Evolutionary conservation across 1,140 invertebrate species (phyloP).

Genomic region (Drosophila santomea): DNA sequence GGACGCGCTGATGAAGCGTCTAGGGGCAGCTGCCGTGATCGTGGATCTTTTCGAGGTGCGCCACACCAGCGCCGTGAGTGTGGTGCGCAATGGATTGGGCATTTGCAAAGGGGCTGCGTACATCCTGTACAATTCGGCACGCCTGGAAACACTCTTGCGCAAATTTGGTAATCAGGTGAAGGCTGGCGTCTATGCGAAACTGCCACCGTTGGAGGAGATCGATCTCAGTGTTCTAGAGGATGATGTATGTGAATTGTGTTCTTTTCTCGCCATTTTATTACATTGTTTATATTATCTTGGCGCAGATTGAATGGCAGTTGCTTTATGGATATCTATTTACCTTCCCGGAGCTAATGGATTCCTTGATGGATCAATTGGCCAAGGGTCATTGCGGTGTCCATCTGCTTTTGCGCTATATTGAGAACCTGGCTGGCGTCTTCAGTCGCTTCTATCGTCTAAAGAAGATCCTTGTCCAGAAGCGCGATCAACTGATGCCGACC

Average conservation of each 20-base stretch:
- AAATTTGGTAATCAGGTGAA: slow-evolving; percentile 86
- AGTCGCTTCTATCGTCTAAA: slow-evolving; percentile 90
- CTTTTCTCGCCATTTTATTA: not conserved
- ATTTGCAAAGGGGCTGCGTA: slow-evolving; percentile 87
- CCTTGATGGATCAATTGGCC: slow-evolving; percentile 85
- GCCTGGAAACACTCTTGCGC: slow-evolving; percentile 87
- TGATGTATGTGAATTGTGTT: slow-evolving; percentile 85
- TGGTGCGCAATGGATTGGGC: slow-evolving; percentile 76
- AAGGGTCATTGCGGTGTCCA: slow-evolving; percentile 86
- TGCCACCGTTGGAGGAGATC: slow-evolving; percentile 86
- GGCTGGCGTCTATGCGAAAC: slow-evolving; percentile 85
- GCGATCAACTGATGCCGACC: slow-evolving; percentile 87
- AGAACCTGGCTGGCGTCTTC: slow-evolving; percentile 87
- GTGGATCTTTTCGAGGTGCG: slow-evolving; percentile 89
- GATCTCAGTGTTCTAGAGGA: slow-evolving; percentile 87
- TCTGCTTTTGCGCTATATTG: slow-evolving; percentile 87
- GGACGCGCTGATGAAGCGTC: slow-evolving; percentile 84
- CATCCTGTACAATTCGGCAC: slow-evolving; percentile 90
- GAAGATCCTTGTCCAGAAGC: slow-evolving; percentile 86
- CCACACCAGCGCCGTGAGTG: slow-evolving; percentile 64
- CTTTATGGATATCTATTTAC: slow-evolving; percentile 88
- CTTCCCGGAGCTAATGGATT: slow-evolving; percentile 87
- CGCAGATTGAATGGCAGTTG: slow-evolving; percentile 88
- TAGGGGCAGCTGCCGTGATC: slow-evolving; percentile 87
- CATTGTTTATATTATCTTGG: not conserved